Conservation (phyloP, 2,113 vertebrate genomes). For the Sciurus niger region DNA sequence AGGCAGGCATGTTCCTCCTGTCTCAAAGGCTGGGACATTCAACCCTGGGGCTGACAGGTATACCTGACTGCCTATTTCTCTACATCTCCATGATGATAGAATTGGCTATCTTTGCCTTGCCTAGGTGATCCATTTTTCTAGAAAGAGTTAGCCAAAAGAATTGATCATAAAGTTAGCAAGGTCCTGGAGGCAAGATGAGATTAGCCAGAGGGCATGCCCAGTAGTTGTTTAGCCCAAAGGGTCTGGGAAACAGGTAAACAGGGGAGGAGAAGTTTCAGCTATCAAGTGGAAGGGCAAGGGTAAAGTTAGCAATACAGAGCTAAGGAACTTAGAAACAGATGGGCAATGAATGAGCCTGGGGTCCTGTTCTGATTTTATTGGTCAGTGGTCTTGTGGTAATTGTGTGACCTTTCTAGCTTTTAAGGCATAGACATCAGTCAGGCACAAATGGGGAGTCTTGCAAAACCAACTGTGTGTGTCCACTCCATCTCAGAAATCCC, state of each 20-base stretch:
- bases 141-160: background rate
- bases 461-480: background rate
- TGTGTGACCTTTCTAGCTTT: background rate
- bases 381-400: background rate
- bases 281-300: background rate
- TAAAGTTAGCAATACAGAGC: background rate
- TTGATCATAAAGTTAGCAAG: background rate
- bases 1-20: background rate
- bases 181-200: background rate
- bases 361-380: background rate
- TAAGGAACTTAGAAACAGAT: background rate
- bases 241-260: background rate
- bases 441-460: background rate
- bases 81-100: background rate
- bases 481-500: background rate
- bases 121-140: background rate
- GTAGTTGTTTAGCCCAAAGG: background rate
- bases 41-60: background rate
- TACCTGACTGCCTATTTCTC: background rate
- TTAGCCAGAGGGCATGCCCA: accelerated
- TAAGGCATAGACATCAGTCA: background rate
- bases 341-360: background rate
- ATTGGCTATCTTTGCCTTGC: background rate
- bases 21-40: background rate
- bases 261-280: background rate